Percentiles rank a stretch among this genome's conserved stretches.
Conservation (phyloP, 2,888 invertebrate genomes). For the Tetheella fluctuosa region DNA sequence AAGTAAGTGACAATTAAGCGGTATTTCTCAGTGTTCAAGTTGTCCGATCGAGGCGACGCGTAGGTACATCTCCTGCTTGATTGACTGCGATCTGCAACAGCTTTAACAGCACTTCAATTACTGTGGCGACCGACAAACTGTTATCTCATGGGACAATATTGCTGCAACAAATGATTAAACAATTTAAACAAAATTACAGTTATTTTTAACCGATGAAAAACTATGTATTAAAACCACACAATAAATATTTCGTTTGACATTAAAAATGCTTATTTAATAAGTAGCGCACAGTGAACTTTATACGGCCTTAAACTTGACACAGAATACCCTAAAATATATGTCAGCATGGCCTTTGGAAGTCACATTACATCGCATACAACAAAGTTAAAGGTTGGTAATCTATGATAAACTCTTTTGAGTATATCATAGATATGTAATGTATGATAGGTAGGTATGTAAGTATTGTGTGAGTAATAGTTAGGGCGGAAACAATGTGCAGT, state of each 20-base stretch:
- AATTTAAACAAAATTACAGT: neutral
- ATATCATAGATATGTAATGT: too few species aligned
- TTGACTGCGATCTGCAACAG: constrained; percentile 41
- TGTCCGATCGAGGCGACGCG: constrained; percentile 21
- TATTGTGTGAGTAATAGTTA: too few species aligned
- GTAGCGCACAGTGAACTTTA: neutral
- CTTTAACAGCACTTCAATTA: constrained; percentile 49
- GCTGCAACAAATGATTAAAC: neutral
- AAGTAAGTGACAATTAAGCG: constrained; percentile 34
- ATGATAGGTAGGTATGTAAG: too few species aligned
- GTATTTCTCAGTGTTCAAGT: constrained; percentile 21
- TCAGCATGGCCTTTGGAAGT: constrained; percentile 2
- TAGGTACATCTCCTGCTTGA: constrained; percentile 36
- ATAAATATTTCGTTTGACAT: neutral
- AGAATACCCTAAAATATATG: neutral
- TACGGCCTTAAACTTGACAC: neutral
- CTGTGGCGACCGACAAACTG: constrained; percentile 39
- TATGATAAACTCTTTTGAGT: too few species aligned
- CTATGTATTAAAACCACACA: neutral
- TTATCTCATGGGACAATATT: constrained; percentile 24
- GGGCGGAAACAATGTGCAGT: too few species aligned
- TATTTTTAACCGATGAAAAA: neutral
- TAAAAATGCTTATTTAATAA: neutral
- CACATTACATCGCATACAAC: neutral
- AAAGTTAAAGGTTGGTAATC: constrained; percentile 7